Conservation (phyloP, 2,113 vertebrate species). For the Anthoscopus minutus region DNA sequence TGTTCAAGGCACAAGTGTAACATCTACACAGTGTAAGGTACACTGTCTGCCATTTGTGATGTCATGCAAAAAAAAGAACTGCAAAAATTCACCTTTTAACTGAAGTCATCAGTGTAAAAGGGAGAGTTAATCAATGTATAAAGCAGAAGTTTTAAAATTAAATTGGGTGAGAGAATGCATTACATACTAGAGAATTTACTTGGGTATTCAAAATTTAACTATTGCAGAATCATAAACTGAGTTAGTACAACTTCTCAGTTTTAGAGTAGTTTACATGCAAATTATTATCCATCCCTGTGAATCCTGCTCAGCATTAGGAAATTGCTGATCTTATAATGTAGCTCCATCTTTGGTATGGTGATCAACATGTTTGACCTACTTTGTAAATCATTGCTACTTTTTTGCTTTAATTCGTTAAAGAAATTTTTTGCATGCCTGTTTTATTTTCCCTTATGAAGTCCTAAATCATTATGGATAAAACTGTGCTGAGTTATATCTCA, state of each 20-base stretch:
- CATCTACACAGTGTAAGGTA: too few relatives aligned
- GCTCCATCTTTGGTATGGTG: not conserved
- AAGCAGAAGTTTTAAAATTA: not conserved
- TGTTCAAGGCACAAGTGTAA: not conserved
- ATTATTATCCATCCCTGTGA: not conserved
- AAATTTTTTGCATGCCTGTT: not conserved
- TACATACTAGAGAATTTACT: not conserved
- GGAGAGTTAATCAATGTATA: not conserved
- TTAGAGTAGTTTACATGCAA: not conserved
- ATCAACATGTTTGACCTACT: not conserved
- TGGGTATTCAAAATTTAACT: not conserved
- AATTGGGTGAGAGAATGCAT: not conserved
- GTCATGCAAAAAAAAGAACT: not conserved
- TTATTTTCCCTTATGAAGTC: not conserved
- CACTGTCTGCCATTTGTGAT: not conserved
- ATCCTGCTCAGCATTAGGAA: not conserved
- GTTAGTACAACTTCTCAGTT: not conserved
- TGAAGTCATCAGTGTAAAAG: not conserved
- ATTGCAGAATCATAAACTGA: not conserved
- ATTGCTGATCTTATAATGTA: not conserved
- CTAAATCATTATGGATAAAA: not conserved
- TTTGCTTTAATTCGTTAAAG: not conserved
- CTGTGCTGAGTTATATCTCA: not conserved
- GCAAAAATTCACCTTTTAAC: not conserved
- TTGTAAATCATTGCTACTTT: not conserved